Evolutionary conservation across 2,888 invertebrate species (phyloP).

Genomic region (Mesopsocus fuscifrons): DNA sequence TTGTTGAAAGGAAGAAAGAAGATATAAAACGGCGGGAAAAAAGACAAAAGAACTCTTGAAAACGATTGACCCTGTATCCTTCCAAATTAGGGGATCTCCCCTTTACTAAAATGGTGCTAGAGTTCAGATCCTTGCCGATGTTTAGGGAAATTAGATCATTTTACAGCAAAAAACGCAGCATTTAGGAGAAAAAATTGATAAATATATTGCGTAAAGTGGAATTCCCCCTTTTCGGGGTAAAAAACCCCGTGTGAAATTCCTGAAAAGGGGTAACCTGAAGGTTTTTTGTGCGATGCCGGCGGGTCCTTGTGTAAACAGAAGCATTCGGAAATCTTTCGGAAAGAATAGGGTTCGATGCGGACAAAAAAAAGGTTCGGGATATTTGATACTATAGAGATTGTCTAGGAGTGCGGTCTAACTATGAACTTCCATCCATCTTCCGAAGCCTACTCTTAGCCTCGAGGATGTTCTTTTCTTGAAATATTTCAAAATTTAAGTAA

Average conservation of each 20-base stretch:
- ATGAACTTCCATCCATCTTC: too few relatives aligned
- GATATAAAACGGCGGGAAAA: not conserved
- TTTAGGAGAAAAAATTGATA: conserved; percentile 2
- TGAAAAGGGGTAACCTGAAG: conserved; percentile 6
- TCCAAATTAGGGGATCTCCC: not conserved
- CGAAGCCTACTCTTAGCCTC: too few relatives aligned
- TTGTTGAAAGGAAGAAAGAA: too few relatives aligned
- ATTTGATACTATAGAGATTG: not conserved
- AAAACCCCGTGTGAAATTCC: conserved; percentile 9
- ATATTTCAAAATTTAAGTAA: too few relatives aligned
- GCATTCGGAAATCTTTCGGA: conserved; percentile 1
- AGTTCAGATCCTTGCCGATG: too few relatives aligned
- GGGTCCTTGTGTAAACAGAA: conserved; percentile 3
- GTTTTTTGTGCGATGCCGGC: not conserved
- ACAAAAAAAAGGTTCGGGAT: not conserved
- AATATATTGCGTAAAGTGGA: conserved; percentile 5
- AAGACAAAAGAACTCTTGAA: not conserved
- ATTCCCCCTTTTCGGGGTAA: not conserved
- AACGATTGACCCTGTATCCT: not conserved
- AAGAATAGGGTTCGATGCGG: not conserved
- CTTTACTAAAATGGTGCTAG: not conserved
- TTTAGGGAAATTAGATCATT: conserved; percentile 4
- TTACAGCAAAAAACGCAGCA: not conserved
- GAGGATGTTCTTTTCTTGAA: too few relatives aligned
- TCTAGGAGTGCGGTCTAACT: too few relatives aligned